These are phyloP conservation scores for Melinaea marsaeus DNA, from an alignment of 2,888 invertebrate genomes.

Conservation along the genomic window DNA sequence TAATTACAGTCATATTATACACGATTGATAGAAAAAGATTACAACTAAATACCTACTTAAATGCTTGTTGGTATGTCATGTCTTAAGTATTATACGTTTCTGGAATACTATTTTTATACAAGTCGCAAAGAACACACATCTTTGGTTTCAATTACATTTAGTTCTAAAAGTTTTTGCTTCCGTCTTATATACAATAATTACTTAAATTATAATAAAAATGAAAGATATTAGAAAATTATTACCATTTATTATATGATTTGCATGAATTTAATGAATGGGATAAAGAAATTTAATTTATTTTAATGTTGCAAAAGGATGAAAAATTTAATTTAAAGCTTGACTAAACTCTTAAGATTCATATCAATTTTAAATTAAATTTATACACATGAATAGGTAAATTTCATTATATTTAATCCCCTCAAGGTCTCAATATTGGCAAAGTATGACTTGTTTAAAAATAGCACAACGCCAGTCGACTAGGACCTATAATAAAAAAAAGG, in stretches of 20 bases:
- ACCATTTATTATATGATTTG: too few relatives aligned
- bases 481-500: slow-evolving; percentile 22
- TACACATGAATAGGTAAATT: too few relatives aligned
- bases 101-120: slow-evolving; percentile 43
- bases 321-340: not conserved
- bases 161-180: not conserved
- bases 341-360: not conserved
- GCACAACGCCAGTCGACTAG: slow-evolving; percentile 34
- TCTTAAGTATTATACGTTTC: slow-evolving; percentile 39
- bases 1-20: slow-evolving; percentile 63
- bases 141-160: slow-evolving; percentile 14
- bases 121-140: slow-evolving; percentile 9
- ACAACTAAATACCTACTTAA: slow-evolving; percentile 48
- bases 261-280: too few relatives aligned
- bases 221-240: too few relatives aligned
- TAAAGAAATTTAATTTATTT: too few relatives aligned
- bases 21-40: slow-evolving; percentile 44
- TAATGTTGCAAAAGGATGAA: too few relatives aligned
- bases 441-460: slow-evolving; percentile 27
- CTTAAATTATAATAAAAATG: too few relatives aligned
- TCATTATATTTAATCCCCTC: not conserved
- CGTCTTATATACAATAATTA: not conserved
- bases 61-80: slow-evolving; percentile 66
- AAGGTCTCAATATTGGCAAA: not conserved
- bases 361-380: too few relatives aligned